A percentile compares a stretch with the other conserved stretches of the same genome.
Conservation (phyloP, 2,113 vertebrate species). For the Bagarius yarrelli region DNA sequence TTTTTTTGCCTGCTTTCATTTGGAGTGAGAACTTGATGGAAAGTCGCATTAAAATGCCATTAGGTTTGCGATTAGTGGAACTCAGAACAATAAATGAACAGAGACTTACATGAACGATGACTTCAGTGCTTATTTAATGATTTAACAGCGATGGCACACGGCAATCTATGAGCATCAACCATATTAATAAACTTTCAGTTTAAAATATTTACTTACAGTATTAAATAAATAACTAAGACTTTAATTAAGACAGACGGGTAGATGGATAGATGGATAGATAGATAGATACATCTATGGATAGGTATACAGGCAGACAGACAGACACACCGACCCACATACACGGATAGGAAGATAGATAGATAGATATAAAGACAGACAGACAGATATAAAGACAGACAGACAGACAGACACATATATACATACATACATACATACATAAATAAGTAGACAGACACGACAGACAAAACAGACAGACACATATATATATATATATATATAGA, state of each 20-base stretch:
- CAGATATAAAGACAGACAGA: neutral
- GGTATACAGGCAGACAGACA: no score
- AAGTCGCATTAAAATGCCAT: slow-evolving; percentile 16
- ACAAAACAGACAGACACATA: no score
- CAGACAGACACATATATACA: neutral
- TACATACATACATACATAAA: neutral
- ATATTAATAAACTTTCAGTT: neutral
- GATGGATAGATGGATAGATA: no score
- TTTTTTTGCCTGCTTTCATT: neutral
- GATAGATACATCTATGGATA: no score
- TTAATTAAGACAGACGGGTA: neutral
- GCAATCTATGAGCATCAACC: neutral
- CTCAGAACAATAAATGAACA: neutral
- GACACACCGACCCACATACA: no score
- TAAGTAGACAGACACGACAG: no score
- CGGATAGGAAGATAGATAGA: no score
- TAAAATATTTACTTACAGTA: no score
- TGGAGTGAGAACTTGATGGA: slow-evolving; percentile 4
- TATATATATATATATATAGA: no score
- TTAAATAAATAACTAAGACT: neutral
- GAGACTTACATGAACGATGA: neutral
- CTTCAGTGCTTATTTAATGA: neutral
- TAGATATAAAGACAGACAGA: neutral
- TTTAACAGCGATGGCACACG: neutral
- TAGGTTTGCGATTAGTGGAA: slow-evolving; percentile 7